phyloP scores from a whole-genome alignment of 2,113 vertebrate genomes.

The Heterocephalus glaber region DNA sequence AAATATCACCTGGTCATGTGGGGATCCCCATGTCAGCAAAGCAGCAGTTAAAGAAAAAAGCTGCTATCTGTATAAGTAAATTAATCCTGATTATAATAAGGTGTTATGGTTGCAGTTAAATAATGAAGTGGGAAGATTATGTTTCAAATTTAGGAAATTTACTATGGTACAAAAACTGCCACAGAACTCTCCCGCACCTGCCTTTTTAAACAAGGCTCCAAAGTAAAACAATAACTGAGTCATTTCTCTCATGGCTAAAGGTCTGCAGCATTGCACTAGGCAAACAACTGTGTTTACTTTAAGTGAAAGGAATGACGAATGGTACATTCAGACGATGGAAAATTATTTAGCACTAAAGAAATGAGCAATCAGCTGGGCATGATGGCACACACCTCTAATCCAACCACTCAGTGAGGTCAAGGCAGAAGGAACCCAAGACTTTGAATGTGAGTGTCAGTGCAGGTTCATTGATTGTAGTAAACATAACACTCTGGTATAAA shows the following conservation, averaged over 20 bases:
- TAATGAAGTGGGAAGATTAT: background rate
- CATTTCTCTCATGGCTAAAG: background rate
- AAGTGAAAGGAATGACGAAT: background rate
- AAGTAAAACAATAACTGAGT: background rate
- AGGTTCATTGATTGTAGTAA: too few relatives aligned
- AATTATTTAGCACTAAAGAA: background rate
- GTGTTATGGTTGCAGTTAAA: background rate
- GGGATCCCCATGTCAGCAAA: background rate
- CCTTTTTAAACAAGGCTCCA: background rate
- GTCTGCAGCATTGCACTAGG: background rate
- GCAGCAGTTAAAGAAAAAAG: background rate
- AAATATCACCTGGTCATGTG: background rate
- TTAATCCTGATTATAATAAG: background rate
- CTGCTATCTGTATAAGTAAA: background rate
- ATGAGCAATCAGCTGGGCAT: background rate
- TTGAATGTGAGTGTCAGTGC: background rate
- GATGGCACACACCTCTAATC: background rate
- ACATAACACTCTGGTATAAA: background rate
- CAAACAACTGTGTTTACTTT: background rate
- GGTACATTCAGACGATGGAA: background rate
- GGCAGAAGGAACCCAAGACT: background rate
- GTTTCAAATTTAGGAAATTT: background rate
- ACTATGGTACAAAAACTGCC: background rate
- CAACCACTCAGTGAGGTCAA: background rate
- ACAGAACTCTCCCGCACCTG: background rate